Evolutionary conservation across 2,797 vertebrate species (phyloP).

Genomic region (Platyrinchus mystaceus): DNA sequence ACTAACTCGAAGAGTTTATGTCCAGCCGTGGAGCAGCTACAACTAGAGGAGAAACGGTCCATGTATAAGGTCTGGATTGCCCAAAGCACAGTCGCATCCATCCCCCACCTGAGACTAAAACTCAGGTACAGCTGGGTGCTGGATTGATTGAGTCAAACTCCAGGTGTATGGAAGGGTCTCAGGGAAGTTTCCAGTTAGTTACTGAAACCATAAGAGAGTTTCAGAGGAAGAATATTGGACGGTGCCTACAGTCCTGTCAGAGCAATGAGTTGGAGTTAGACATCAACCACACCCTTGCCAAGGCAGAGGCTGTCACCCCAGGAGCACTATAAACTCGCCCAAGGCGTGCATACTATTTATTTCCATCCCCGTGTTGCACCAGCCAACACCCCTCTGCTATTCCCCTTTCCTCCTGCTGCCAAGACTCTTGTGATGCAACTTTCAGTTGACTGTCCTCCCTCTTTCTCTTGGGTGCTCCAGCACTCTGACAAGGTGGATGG

Average conservation of each 20-base stretch:
- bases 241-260: neutral
- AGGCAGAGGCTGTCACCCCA: neutral
- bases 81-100: neutral
- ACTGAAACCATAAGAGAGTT: neutral
- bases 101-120: neutral
- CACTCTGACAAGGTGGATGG: neutral
- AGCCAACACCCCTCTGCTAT: slow-evolving; percentile 14
- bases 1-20: accelerated
- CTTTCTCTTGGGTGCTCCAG: neutral
- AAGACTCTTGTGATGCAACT: neutral
- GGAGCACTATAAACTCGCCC: neutral
- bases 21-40: neutral
- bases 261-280: neutral
- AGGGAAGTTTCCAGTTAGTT: neutral
- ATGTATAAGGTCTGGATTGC: neutral
- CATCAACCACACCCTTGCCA: slow-evolving; percentile 20
- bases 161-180: accelerated
- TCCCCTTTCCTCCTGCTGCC: neutral
- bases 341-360: neutral
- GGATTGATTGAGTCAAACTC: neutral
- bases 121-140: neutral
- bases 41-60: neutral
- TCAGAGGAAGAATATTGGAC: neutral
- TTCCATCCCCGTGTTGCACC: neutral
- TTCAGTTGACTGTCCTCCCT: neutral